Percentiles rank a stretch among this genome's conserved stretches.
phyloP scores from a whole-genome alignment of 2,888 invertebrate genomes.

The Perizoma affinitatum region DNA sequence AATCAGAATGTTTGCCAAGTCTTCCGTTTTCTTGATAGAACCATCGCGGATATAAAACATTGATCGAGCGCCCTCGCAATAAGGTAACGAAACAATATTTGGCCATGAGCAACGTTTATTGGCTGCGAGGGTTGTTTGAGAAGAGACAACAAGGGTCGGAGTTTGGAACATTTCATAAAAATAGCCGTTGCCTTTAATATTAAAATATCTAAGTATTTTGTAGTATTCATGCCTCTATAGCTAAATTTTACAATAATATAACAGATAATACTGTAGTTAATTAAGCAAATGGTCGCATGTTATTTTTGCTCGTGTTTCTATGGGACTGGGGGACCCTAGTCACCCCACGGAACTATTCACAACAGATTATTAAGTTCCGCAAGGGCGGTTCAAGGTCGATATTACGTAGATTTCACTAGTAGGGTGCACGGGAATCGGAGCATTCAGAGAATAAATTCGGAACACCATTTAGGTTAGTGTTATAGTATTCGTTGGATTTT shows the following conservation, averaged over 20 bases:
- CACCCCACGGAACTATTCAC: conserved; percentile 45
- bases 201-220: conserved; percentile 1
- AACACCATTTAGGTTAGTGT: conserved; percentile 18
- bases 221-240: background rate
- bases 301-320: conserved; percentile 24
- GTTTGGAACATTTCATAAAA: conserved; percentile 14
- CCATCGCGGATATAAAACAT: conserved; percentile 34
- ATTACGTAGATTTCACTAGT: conserved; percentile 59
- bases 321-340: conserved; percentile 34
- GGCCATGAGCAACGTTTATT: conserved; percentile 54
- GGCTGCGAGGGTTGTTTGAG: conserved; percentile 45
- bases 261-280: background rate
- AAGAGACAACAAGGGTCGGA: conserved; percentile 24
- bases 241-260: background rate
- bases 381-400: conserved; percentile 70
- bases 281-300: conserved; percentile 20
- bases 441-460: conserved; percentile 23
- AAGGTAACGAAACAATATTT: conserved; percentile 64
- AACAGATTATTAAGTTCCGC: conserved; percentile 65
- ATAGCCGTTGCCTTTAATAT: conserved; percentile 9
- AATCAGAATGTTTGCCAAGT: conserved; percentile 25
- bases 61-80: conserved; percentile 42
- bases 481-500: conserved; percentile 2
- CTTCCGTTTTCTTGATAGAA: conserved; percentile 38
- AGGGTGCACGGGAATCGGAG: conserved; percentile 48